Conservation (phyloP, 1,140 invertebrate species). For the Coptotermes formosanus region DNA sequence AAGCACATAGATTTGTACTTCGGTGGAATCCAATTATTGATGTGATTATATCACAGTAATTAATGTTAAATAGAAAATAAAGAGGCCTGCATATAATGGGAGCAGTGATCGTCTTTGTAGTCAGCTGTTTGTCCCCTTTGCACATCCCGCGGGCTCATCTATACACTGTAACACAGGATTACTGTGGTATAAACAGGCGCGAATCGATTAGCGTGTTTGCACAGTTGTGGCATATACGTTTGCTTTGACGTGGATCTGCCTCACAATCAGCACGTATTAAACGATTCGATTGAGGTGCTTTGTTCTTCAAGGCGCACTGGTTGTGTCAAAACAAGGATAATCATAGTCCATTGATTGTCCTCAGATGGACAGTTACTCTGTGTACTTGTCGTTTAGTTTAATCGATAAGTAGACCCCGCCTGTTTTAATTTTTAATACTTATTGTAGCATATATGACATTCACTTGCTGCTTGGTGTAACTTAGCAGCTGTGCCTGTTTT, state of each 20-base stretch:
- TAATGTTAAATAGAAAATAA: background rate
- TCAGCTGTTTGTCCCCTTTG: background rate
- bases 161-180: no score
- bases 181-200: background rate
- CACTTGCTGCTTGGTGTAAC: no score
- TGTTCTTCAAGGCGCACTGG: background rate
- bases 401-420: no score
- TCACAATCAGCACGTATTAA: background rate
- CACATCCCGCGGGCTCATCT: background rate
- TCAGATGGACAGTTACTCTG: background rate
- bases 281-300: background rate
- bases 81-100: background rate
- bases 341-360: background rate
- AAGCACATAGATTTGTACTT: no score
- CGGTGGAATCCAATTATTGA: background rate
- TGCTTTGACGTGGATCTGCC: background rate
- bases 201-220: constrained; percentile 11
- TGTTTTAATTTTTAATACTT: no score
- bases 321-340: background rate
- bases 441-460: no score
- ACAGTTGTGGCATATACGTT: constrained; percentile 1
- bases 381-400: no score
- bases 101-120: background rate
- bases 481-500: no score
- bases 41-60: background rate